Conservation (phyloP, 2,797 vertebrate species). For the Florisuga fusca region DNA sequence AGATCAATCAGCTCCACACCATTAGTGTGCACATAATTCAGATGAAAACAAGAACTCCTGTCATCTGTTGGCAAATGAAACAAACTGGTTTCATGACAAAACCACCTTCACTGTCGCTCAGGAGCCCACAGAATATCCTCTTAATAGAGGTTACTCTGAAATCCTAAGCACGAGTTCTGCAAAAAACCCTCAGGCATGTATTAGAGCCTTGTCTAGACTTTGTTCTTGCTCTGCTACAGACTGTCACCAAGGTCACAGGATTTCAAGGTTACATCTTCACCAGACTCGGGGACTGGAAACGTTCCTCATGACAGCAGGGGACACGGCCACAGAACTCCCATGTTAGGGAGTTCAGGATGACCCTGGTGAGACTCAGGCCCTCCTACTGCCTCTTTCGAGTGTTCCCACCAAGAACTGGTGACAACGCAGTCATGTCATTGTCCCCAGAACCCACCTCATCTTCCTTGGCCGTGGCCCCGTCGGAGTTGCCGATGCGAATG, state of each 20-base stretch:
- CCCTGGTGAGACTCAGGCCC: fast-evolving
- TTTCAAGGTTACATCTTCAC: background rate
- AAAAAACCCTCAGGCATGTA: background rate
- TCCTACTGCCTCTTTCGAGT: background rate
- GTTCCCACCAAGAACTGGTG: background rate
- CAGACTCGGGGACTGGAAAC: background rate
- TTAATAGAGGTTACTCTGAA: background rate
- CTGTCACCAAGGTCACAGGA: background rate
- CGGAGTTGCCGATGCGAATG: constrained; percentile 93
- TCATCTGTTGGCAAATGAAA: background rate
- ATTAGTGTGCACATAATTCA: background rate
- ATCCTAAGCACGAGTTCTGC: background rate
- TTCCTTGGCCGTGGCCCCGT: constrained; percentile 82
- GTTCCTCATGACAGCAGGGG: background rate
- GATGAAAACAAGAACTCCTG: background rate
- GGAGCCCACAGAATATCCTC: background rate
- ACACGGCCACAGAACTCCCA: background rate
- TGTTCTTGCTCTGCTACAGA: background rate
- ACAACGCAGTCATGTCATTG: fast-evolving
- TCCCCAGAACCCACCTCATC: constrained; percentile 80
- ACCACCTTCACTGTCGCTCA: background rate
- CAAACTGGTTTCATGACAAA: background rate
- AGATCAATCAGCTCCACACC: background rate
- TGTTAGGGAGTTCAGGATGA: background rate
- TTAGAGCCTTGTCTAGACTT: background rate